phyloP scores from a whole-genome alignment of 1,140 invertebrate species.

The Prorops nasuta region DNA sequence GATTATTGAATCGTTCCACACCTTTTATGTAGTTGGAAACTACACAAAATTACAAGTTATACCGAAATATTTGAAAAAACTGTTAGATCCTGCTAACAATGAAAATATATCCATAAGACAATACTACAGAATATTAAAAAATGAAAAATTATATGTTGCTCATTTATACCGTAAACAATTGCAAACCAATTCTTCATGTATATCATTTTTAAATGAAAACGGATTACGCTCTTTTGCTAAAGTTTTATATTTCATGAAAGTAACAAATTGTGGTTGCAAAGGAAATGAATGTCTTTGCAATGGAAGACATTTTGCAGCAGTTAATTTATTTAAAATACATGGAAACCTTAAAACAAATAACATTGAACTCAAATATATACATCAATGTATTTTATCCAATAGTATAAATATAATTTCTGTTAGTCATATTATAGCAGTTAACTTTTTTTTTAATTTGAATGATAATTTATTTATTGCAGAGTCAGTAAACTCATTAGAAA shows the following conservation, averaged over 20 bases:
- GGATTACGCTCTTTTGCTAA: not conserved
- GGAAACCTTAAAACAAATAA: too few relatives aligned
- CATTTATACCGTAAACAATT: not conserved
- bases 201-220: not conserved
- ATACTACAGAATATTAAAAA: too few relatives aligned
- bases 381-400: too few relatives aligned
- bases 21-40: not conserved
- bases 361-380: too few relatives aligned
- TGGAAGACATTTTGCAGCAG: not conserved
- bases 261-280: not conserved
- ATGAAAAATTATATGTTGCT: not conserved
- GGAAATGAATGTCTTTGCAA: not conserved
- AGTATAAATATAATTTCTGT: too few relatives aligned
- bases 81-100: not conserved
- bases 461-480: too few relatives aligned
- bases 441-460: too few relatives aligned
- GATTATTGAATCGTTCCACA: too few relatives aligned
- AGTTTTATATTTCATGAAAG: too few relatives aligned
- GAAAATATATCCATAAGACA: not conserved
- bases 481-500: too few relatives aligned
- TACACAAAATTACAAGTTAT: not conserved
- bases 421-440: too few relatives aligned
- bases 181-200: not conserved
- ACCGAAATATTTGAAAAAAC: not conserved
- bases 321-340: too few relatives aligned